Evolutionary conservation across 2,888 invertebrate species (phyloP).

Genomic region (Ormyrus pomaceus): DNA sequence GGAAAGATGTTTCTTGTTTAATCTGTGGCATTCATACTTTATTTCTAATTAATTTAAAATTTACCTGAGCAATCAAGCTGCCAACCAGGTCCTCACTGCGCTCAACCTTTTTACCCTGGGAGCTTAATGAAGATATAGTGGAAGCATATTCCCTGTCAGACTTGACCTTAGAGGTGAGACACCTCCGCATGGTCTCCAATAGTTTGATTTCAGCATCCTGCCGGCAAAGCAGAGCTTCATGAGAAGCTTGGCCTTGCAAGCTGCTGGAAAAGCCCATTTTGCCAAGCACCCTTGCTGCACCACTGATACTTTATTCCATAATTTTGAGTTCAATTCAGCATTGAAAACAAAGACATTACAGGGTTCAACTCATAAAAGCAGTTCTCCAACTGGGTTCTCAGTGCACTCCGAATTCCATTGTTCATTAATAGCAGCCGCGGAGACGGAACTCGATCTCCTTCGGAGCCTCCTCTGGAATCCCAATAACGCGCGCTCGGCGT

Average conservation of each 20-base stretch:
- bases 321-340: conserved; percentile 10
- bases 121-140: conserved; percentile 87
- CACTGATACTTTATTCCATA: conserved; percentile 35
- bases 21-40: no score
- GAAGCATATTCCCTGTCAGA: conserved; percentile 94
- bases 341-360: conserved; percentile 6
- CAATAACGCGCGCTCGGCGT: not conserved
- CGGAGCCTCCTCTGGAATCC: conserved; percentile 16
- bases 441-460: not conserved
- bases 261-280: conserved; percentile 91
- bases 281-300: conserved; percentile 9
- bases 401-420: not conserved
- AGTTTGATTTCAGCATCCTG: conserved; percentile 95
- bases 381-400: not conserved
- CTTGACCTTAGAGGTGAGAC: conserved; percentile 90
- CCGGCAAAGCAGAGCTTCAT: conserved; percentile 91
- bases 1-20: no score
- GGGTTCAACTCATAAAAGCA: conserved; percentile 31
- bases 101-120: conserved; percentile 90
- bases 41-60: not conserved
- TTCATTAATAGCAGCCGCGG: no score
- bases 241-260: conserved; percentile 91
- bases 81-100: conserved; percentile 84
- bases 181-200: conserved; percentile 93
- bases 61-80: conserved; percentile 75